phyloP scores from a whole-genome alignment of 1,140 invertebrate genomes.

The Drosophila melanica region DNA sequence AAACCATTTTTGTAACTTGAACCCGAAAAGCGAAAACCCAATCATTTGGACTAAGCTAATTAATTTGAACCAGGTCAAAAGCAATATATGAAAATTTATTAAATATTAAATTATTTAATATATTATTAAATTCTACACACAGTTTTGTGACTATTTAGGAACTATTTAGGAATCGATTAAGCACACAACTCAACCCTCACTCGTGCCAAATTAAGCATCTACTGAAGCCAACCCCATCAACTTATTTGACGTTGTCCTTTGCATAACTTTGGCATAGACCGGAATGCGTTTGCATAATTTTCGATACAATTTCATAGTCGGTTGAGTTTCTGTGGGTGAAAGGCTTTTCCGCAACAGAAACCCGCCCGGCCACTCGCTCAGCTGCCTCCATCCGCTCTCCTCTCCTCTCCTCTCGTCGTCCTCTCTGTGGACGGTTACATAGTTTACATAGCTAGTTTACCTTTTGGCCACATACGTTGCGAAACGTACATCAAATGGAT shows the following conservation, averaged over 20 bases:
- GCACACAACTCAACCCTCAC: background rate
- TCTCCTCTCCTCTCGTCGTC: too few relatives aligned
- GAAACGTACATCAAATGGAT: conserved; percentile 75
- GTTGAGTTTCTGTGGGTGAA: conserved; percentile 68
- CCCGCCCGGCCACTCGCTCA: conserved; percentile 50
- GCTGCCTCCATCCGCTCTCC: background rate
- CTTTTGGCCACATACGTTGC: conserved; percentile 33
- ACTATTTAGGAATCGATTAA: conserved; percentile 13
- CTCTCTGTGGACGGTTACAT: conserved; percentile 14
- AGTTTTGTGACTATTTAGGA: too few relatives aligned
- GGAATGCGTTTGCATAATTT: conserved; percentile 74
- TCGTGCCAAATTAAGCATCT: conserved; percentile 42
- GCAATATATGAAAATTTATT: too few relatives aligned
- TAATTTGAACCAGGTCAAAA: too few relatives aligned
- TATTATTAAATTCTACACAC: too few relatives aligned
- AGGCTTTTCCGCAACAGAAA: conserved; percentile 57
- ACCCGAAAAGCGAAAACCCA: too few relatives aligned
- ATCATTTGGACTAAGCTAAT: too few relatives aligned
- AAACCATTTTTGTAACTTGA: too few relatives aligned
- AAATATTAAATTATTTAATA: too few relatives aligned
- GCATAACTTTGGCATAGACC: conserved; percentile 70
- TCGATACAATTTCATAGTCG: conserved; percentile 82
- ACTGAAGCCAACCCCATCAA: conserved; percentile 5
- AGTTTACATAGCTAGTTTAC: conserved; percentile 78
- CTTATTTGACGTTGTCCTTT: conserved; percentile 49